Percentiles rank a stretch among this genome's conserved stretches.
These are phyloP conservation scores for Dynastes hyllus DNA, from an alignment of 2,888 invertebrate genomes.

Conservation along the genomic window DNA sequence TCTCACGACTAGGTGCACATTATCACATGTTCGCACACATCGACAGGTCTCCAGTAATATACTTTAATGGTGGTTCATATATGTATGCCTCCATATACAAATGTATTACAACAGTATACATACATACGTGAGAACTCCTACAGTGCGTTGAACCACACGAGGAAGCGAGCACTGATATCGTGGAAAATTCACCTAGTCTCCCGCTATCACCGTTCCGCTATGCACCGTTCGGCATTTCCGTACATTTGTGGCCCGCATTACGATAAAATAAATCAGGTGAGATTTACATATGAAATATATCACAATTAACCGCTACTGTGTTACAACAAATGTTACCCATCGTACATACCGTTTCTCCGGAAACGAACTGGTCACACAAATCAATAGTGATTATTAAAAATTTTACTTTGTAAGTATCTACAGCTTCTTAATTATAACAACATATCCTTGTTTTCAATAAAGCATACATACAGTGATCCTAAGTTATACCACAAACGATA, in stretches of 20 bases:
- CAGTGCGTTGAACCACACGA: conserved; percentile 63
- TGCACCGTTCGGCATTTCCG: conserved; percentile 61
- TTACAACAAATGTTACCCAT: neutral
- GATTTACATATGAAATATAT: conserved; percentile 40
- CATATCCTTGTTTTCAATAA: no score
- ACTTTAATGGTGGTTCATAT: conserved; percentile 25
- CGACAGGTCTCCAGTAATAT: conserved; percentile 15
- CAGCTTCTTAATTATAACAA: no score
- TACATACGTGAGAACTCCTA: conserved; percentile 56
- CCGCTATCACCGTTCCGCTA: conserved; percentile 55
- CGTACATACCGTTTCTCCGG: no score
- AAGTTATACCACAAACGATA: no score
- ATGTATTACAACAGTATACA: conserved; percentile 27
- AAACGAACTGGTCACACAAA: no score
- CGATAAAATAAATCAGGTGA: conserved; percentile 45
- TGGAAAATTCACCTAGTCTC: conserved; percentile 61
- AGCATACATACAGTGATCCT: no score
- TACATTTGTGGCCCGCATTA: conserved; percentile 59
- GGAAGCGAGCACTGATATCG: conserved; percentile 64
- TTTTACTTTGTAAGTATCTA: no score
- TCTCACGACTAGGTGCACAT: conserved; percentile 54
- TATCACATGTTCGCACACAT: conserved; percentile 46
- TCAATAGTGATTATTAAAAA: no score
- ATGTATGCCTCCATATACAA: conserved; percentile 49
- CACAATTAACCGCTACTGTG: conserved; percentile 17